Percentiles rank a stretch among this genome's conserved stretches.
Evolutionary conservation across 2,113 vertebrate species (phyloP).

Genomic region (Atherinomorus stipes): DNA sequence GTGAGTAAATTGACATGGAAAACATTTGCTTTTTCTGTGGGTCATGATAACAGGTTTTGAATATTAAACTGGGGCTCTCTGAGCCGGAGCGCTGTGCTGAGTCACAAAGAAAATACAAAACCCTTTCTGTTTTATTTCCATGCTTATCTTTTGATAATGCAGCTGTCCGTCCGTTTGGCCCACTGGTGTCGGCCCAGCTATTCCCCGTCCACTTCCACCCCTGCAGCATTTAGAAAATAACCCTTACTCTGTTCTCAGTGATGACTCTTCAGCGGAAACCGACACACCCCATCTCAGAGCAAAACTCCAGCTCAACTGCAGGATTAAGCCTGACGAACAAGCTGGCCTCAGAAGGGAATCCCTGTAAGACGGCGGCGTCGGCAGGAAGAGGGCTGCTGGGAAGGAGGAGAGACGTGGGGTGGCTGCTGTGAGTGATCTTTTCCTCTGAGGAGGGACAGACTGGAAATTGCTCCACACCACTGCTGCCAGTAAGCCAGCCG

Average conservation of each 20-base stretch:
- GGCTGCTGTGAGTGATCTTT: conserved; percentile 63
- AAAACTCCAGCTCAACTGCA: conserved; percentile 9
- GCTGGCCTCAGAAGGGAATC: conserved; percentile 34
- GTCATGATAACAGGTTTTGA: conserved; percentile 5
- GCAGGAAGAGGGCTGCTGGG: conserved; percentile 21
- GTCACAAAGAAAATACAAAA: conserved; percentile 25
- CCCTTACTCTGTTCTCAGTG: conserved; percentile 49
- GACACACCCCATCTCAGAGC: conserved; percentile 46
- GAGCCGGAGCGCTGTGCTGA: not conserved
- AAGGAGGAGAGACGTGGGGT: conserved; percentile 43
- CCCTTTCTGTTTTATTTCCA: conserved; percentile 33
- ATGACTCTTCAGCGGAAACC: conserved; percentile 67
- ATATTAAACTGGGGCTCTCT: conserved; percentile 7
- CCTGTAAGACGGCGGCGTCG: conserved; percentile 14
- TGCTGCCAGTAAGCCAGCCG: conserved; percentile 64
- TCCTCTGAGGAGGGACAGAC: conserved; percentile 60
- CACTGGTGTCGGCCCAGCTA: conserved; percentile 38
- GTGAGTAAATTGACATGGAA: too few species aligned
- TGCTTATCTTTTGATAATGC: conserved; percentile 54
- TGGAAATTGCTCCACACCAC: conserved; percentile 57
- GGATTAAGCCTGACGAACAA: conserved; percentile 22
- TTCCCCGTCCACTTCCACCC: conserved; percentile 65
- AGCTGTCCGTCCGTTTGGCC: conserved; percentile 54
- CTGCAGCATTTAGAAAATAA: conserved; percentile 56
- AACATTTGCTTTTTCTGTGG: too few species aligned